Evolutionary conservation across 2,113 vertebrate genomes (phyloP).

Genomic region (Platysternon megacephalum): DNA sequence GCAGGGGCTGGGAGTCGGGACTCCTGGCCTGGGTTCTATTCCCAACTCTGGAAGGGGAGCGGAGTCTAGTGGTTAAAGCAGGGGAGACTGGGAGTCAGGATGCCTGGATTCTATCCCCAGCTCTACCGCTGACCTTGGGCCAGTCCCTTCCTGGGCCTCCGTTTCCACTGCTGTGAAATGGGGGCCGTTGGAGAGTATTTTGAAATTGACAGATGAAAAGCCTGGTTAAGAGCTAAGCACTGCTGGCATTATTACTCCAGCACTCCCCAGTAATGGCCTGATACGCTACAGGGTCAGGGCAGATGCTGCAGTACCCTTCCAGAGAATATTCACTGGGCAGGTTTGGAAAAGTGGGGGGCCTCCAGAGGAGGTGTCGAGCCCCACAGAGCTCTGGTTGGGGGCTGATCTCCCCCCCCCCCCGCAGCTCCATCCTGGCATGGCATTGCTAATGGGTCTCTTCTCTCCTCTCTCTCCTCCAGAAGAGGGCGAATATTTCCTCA

Average conservation of each 20-base stretch:
- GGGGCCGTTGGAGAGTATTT: not conserved
- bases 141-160: not conserved
- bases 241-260: not conserved
- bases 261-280: not conserved
- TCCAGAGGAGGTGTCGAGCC: not conserved
- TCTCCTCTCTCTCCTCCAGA: constrained; percentile 82
- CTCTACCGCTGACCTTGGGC: not conserved
- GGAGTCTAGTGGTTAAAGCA: constrained; percentile 43
- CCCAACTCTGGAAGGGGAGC: not conserved
- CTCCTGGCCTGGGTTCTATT: not conserved
- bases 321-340: not conserved
- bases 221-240: not conserved
- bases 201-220: not conserved
- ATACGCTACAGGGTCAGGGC: not conserved
- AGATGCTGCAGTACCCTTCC: not conserved
- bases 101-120: not conserved
- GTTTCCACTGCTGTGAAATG: not conserved
- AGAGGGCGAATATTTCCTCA: constrained; percentile 95
- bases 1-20: too few species aligned
- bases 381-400: too few species aligned
- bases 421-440: not conserved
- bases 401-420: not conserved
- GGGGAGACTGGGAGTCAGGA: constrained; percentile 21
- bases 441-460: not conserved
- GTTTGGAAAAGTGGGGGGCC: not conserved